phyloP scores from a whole-genome alignment of 2,113 vertebrate genomes.

The Trinectes maculatus region DNA sequence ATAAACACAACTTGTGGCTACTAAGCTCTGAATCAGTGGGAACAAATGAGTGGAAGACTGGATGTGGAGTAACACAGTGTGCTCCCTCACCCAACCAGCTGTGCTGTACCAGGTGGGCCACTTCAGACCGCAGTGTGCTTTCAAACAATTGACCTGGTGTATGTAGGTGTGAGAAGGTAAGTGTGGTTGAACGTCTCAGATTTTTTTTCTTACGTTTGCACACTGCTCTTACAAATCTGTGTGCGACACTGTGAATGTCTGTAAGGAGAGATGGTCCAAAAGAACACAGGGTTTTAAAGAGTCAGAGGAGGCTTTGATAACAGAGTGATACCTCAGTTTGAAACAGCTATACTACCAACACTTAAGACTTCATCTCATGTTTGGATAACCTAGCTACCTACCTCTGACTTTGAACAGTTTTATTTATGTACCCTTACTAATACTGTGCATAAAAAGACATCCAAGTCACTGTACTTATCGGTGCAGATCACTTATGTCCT shows the following conservation, averaged over 20 bases:
- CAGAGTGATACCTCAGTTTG: too few species aligned
- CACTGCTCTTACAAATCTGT: neutral
- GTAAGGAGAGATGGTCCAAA: neutral
- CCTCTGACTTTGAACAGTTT: too few species aligned
- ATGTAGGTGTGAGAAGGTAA: neutral
- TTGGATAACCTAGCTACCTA: too few species aligned
- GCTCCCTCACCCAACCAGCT: slow-evolving; percentile 7
- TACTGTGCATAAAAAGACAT: too few species aligned
- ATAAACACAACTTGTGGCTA: neutral
- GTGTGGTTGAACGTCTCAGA: neutral
- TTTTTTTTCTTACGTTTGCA: neutral
- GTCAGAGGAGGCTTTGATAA: too few species aligned
- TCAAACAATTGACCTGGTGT: neutral
- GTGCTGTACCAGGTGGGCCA: neutral
- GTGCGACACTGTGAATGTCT: neutral
- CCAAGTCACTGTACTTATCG: too few species aligned
- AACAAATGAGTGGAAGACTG: neutral
- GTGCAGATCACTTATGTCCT: too few species aligned
- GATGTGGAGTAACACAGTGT: neutral
- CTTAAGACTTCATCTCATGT: too few species aligned
- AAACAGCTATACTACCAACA: too few species aligned
- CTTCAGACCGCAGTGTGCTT: neutral
- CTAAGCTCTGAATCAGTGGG: neutral
- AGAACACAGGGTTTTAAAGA: too few species aligned
- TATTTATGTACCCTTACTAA: too few species aligned